Conservation (phyloP, 1,140 invertebrate species). For the Leptonema lineaticorne region DNA sequence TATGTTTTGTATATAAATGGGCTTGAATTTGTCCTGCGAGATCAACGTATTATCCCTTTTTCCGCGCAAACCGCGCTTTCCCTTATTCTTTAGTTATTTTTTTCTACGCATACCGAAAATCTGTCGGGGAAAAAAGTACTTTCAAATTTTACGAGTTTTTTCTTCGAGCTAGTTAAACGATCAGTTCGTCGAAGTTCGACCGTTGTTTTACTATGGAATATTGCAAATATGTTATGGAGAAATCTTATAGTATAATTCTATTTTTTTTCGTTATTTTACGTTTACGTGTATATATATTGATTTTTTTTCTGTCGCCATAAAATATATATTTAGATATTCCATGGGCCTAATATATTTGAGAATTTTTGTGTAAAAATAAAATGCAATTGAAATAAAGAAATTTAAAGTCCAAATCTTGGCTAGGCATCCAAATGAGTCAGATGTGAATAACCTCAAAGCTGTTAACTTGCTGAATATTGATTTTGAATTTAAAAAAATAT, state of each 20-base stretch:
- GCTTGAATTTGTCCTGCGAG: slow-evolving; percentile 14
- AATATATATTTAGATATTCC: too few relatives aligned
- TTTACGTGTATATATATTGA: too few relatives aligned
- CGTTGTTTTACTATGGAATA: too few relatives aligned
- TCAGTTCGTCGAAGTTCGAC: neutral
- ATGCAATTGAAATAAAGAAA: neutral
- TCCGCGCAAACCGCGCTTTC: neutral
- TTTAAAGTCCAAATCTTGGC: slow-evolving; percentile 7
- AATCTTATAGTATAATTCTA: too few relatives aligned
- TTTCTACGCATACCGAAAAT: neutral
- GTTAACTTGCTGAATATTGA: neutral
- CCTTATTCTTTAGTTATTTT: too few relatives aligned
- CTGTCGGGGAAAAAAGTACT: neutral
- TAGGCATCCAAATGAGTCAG: neutral
- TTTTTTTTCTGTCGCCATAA: too few relatives aligned
- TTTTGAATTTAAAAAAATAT: too few relatives aligned
- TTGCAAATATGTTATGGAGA: too few relatives aligned
- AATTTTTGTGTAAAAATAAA: neutral
- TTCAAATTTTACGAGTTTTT: neutral
- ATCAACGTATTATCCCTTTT: slow-evolving; percentile 16
- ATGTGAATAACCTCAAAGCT: slow-evolving; percentile 8
- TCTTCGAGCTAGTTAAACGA: neutral
- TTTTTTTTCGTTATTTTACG: too few relatives aligned
- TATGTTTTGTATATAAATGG: slow-evolving; percentile 14
- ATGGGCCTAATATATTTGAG: neutral